phyloP scores from a whole-genome alignment of 2,113 vertebrate species.

The Dasyprocta punctata region DNA sequence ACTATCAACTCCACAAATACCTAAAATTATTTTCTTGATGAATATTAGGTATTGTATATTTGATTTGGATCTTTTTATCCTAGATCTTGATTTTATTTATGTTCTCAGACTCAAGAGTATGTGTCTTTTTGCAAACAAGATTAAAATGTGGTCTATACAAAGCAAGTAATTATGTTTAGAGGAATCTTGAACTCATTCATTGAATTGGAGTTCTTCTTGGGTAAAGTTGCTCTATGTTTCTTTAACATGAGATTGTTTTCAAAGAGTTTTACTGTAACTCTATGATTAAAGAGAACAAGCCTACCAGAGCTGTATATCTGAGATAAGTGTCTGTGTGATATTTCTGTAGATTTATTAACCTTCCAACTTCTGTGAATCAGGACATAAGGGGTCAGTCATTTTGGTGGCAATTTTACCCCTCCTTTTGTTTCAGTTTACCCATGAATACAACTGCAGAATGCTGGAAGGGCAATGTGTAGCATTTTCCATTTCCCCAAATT shows the following conservation, averaged over 20 bases:
- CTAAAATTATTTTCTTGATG: slow-evolving; percentile 44
- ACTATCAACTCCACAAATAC: not conserved
- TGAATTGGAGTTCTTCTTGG: not conserved
- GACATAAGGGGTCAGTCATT: not conserved
- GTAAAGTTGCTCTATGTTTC: not conserved
- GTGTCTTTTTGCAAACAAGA: slow-evolving; percentile 7
- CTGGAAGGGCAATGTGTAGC: not conserved
- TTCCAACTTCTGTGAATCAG: not conserved
- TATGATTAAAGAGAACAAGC: not conserved
- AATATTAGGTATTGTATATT: not conserved
- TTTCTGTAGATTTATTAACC: not conserved
- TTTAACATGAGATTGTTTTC: not conserved
- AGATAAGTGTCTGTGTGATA: not conserved
- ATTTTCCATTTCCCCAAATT: not conserved
- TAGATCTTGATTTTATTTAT: not conserved
- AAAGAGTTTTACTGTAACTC: slow-evolving; percentile 8
- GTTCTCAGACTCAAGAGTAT: not conserved
- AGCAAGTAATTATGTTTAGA: not conserved
- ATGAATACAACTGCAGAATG: not conserved
- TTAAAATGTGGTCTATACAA: not conserved
- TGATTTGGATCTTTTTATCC: not conserved
- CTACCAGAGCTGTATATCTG: not conserved
- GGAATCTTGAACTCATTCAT: not conserved
- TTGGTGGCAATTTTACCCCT: not conserved
- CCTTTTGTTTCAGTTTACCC: not conserved